Percentiles rank a stretch among this genome's conserved stretches.
phyloP scores from a whole-genome alignment of 2,113 vertebrate genomes.

The Petaurus breviceps region DNA sequence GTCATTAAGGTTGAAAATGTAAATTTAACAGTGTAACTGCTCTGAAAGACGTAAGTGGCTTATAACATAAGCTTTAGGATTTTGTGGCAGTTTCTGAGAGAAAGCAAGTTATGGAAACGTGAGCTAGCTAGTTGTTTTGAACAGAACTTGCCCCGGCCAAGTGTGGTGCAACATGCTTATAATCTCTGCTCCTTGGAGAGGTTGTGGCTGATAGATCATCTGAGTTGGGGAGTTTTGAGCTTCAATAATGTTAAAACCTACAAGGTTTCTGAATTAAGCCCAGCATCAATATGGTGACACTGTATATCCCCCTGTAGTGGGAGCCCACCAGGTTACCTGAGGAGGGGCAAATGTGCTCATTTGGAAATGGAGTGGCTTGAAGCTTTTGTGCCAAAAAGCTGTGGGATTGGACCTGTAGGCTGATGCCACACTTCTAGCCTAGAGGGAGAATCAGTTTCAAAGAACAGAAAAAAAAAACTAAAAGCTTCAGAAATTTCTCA shows the following conservation, averaged over 20 bases:
- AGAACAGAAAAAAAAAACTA: not conserved
- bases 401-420: not conserved
- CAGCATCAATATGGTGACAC: not conserved
- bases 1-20: not conserved
- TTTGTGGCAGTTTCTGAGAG: not conserved
- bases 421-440: not conserved
- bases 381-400: not conserved
- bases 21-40: not conserved
- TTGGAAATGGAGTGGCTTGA: not conserved
- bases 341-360: not conserved
- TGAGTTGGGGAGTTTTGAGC: not conserved
- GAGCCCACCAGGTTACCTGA: not conserved
- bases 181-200: not conserved
- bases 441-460: not conserved
- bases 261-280: not conserved
- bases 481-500: not conserved
- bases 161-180: not conserved
- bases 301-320: too few species aligned
- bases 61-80: not conserved
- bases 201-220: not conserved
- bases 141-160: not conserved
- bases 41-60: not conserved
- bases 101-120: not conserved
- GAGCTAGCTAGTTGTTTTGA: not conserved
- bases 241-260: not conserved